A percentile compares a stretch with the other conserved stretches of the same genome.
phyloP scores from a whole-genome alignment of 2,113 vertebrate genomes.

The Plecotus auritus region DNA sequence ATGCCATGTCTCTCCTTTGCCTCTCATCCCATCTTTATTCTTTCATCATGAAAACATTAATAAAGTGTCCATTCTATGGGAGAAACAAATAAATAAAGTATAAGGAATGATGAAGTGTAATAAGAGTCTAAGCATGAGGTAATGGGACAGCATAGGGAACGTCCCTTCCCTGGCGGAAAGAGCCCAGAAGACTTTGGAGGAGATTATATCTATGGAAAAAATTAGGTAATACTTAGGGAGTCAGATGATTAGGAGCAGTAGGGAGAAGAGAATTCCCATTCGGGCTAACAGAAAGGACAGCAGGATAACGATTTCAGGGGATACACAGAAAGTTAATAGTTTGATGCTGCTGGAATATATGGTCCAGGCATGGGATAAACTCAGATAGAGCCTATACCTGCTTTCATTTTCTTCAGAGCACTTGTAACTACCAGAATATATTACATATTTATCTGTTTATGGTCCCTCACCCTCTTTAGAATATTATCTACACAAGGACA shows the following conservation, averaged over 20 bases:
- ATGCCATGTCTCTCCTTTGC: neutral
- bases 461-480: neutral
- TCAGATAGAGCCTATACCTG: neutral
- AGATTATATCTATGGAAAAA: neutral
- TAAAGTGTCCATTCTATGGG: neutral
- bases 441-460: neutral
- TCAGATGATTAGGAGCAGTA: neutral
- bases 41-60: neutral
- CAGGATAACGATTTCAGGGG: neutral
- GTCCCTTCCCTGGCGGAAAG: neutral
- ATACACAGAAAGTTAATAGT: neutral
- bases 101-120: neutral
- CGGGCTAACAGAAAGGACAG: neutral
- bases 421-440: neutral
- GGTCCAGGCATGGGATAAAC: neutral
- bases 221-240: neutral
- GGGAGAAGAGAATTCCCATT: neutral
- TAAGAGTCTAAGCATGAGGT: fast-evolving
- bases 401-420: neutral
- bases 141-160: fast-evolving
- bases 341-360: neutral
- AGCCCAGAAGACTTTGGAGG: neutral
- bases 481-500: neutral
- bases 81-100: neutral
- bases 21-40: neutral